phyloP scores from a whole-genome alignment of 2,797 vertebrate genomes.

The Sebastes nivosus region DNA sequence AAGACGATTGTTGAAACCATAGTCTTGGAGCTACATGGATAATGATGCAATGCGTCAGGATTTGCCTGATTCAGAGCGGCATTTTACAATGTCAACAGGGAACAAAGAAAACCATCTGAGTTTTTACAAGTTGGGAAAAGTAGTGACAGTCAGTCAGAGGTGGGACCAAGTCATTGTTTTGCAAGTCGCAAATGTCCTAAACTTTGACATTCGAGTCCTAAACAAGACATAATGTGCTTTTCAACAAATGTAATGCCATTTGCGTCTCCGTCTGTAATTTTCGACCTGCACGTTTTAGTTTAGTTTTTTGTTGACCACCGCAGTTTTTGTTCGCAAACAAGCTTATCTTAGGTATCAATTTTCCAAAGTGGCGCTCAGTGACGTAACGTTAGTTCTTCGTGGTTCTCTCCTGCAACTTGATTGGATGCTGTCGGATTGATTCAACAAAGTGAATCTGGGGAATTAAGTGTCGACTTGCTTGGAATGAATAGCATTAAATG shows the following conservation, averaged over 20 bases:
- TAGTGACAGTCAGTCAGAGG: neutral
- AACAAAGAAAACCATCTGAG: neutral
- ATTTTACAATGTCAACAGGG: neutral
- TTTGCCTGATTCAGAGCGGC: neutral
- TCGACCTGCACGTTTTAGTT: accelerated
- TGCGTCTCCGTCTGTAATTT: too few relatives aligned
- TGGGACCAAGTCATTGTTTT: neutral
- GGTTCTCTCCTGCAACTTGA: too few relatives aligned
- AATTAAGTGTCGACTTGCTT: neutral
- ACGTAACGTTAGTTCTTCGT: too few relatives aligned
- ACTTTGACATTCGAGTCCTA: accelerated
- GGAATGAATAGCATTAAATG: neutral
- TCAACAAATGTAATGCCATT: too few relatives aligned
- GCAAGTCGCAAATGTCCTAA: neutral
- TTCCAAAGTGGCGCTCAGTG: too few relatives aligned
- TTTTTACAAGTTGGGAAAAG: neutral
- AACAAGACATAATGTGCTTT: too few relatives aligned
- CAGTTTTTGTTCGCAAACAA: too few relatives aligned
- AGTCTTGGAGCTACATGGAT: neutral
- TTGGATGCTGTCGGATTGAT: accelerated
- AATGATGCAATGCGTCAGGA: neutral
- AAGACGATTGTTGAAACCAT: neutral
- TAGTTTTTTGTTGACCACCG: too few relatives aligned
- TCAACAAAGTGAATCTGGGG: too few relatives aligned
- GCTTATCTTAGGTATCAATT: too few relatives aligned